These are phyloP conservation scores for Chaetodon trifascialis DNA, from an alignment of 2,113 vertebrate genomes.

Conservation along the genomic window DNA sequence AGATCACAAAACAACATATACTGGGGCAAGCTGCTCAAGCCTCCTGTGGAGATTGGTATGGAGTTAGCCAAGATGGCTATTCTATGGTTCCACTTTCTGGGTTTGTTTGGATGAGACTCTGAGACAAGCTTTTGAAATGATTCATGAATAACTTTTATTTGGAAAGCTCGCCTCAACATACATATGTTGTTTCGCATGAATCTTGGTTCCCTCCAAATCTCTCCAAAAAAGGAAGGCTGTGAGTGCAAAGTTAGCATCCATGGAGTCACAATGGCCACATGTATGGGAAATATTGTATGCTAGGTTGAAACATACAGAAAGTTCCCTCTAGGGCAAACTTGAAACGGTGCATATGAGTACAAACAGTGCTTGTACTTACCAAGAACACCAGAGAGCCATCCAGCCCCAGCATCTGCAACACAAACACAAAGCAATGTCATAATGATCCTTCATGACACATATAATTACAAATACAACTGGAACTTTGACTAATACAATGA, in stretches of 20 bases:
- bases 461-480: neutral
- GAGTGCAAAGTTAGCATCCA: neutral
- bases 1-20: neutral
- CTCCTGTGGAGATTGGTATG: neutral
- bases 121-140: neutral
- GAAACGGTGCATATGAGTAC: neutral
- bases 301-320: neutral
- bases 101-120: too few relatives aligned
- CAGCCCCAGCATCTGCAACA: constrained; percentile 94
- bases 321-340: neutral
- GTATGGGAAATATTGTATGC: neutral
- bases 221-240: neutral
- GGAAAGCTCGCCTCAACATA: neutral
- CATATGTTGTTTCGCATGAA: too few relatives aligned
- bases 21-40: too few relatives aligned
- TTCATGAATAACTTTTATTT: neutral
- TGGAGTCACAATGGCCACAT: neutral
- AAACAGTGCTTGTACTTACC: constrained; percentile 77
- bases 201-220: neutral
- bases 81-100: too few relatives aligned
- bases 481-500: neutral
- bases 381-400: constrained; percentile 97
- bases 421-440: constrained; percentile 10
- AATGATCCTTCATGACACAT: neutral
- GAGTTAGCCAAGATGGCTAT: too few relatives aligned